These are phyloP conservation scores for Stenurella melanura DNA, from an alignment of 2,888 invertebrate genomes.

Conservation along the genomic window DNA sequence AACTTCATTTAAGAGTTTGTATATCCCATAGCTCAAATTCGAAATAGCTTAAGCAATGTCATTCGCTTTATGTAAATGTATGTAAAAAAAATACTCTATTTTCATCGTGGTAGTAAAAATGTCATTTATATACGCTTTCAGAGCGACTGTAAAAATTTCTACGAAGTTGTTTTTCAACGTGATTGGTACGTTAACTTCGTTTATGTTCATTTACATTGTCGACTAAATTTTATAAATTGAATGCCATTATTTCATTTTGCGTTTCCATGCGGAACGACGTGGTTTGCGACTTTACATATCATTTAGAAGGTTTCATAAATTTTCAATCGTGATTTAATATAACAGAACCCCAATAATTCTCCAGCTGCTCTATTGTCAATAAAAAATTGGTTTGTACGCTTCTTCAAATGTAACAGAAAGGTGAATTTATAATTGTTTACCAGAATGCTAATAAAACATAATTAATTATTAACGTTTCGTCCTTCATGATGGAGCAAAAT, in stretches of 20 bases:
- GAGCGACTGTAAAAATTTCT: background rate
- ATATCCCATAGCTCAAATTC: too few species aligned
- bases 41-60: too few species aligned
- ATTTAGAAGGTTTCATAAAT: slow-evolving; percentile 13
- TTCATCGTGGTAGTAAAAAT: background rate
- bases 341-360: background rate
- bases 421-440: too few species aligned
- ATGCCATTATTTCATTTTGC: slow-evolving; percentile 15
- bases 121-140: background rate
- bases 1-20: too few species aligned
- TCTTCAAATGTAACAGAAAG: too few species aligned
- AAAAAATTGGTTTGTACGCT: too few species aligned
- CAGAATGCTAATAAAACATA: too few species aligned
- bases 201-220: slow-evolving; percentile 10
- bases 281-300: slow-evolving; percentile 13
- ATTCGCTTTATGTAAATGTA: background rate
- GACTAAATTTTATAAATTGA: slow-evolving; percentile 13
- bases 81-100: background rate
- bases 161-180: slow-evolving; percentile 7
- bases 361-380: too few species aligned
- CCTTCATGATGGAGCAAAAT: too few species aligned
- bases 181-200: slow-evolving; percentile 14
- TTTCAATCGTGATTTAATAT: background rate
- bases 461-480: too few species aligned
- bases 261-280: background rate